phyloP scores from a whole-genome alignment of 2,888 invertebrate species.

The Standfussiana lucernea region DNA sequence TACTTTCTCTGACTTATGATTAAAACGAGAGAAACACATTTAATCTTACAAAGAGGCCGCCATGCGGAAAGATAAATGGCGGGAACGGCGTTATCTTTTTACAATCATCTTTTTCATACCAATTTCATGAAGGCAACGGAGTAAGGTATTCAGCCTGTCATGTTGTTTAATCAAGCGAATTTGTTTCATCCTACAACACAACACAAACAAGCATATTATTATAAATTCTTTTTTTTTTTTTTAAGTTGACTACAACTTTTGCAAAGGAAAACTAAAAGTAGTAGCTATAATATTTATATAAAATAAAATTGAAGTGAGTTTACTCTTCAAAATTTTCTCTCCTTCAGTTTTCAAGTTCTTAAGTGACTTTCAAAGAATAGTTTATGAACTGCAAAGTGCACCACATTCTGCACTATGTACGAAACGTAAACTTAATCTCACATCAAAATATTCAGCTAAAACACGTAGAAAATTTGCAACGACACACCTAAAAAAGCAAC shows the following conservation, averaged over 20 bases:
- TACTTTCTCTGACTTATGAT: conserved; percentile 58
- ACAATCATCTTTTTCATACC: conserved; percentile 71
- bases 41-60: conserved; percentile 66
- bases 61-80: conserved; percentile 68
- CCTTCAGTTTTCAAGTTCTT: conserved; percentile 24
- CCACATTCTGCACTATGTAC: conserved; percentile 12
- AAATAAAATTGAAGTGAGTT: conserved; percentile 18
- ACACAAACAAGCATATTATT: conserved; percentile 32
- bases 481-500: conserved; percentile 47
- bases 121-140: conserved; percentile 69
- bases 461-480: conserved; percentile 22
- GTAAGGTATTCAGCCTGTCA: conserved; percentile 68
- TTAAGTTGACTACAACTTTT: neutral
- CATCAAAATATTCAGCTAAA: conserved; percentile 9
- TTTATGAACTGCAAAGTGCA: conserved; percentile 18
- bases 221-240: conserved; percentile 1
- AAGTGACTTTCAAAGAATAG: conserved; percentile 46
- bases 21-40: conserved; percentile 63
- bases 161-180: conserved; percentile 76
- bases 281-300: conserved; percentile 3
- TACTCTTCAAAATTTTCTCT: conserved; percentile 17
- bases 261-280: neutral
- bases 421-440: conserved; percentile 17
- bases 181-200: conserved; percentile 55
- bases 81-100: conserved; percentile 68